Evolutionary conservation across 2,113 vertebrate genomes (phyloP), one percentile per base, ranked within the genome.

Genomic region (Sturnus vulgaris): DNA sequence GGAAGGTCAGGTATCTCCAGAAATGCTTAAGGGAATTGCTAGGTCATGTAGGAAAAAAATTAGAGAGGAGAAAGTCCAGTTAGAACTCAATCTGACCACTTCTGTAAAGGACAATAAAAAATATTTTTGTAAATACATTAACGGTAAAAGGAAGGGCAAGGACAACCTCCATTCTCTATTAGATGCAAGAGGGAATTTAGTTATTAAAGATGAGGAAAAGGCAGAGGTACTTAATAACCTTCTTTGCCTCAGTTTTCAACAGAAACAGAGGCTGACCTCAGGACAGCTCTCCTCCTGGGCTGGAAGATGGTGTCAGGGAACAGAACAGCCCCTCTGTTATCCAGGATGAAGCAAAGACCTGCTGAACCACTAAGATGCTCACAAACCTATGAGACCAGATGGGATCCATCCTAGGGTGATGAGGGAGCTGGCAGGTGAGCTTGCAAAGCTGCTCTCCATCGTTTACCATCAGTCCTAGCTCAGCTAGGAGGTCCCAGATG

Each of bases 291-390:
- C 30, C 53, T 59, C 53, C 44, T 50, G 23, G 35, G 44, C 44
- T 59, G 23, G 42, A 28, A 59, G 35, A 18, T 37, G 25, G 10
- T 52, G 6, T 31, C 46, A 61, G 25, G 10, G 37, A 82, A 12
- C 25, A 71, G 55, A 24, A 20, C 0, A 24, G 55, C 4, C 6
- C 6, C 23, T 10, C 8, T 9, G 0, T 8, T 24, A 60, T 7
- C 5, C 39, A 37, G 25, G 12, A 52, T 0, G 1, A 61, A 61
- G 37, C 31, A 61, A 42, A 71, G 25, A 60, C 31, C 8, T 35
- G 31, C 31, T 61, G 31, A 82, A 33, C 46, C 66, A 44, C 12
- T 35, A 20, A 30, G 6, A 61, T 44, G 20, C 12, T 61, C 31
- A 82, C 25, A 61, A 15, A 52, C 50, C 25, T 31, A 53, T 53